phyloP scores from a whole-genome alignment of 2,888 invertebrate species.

The Oeneis ivallda region DNA sequence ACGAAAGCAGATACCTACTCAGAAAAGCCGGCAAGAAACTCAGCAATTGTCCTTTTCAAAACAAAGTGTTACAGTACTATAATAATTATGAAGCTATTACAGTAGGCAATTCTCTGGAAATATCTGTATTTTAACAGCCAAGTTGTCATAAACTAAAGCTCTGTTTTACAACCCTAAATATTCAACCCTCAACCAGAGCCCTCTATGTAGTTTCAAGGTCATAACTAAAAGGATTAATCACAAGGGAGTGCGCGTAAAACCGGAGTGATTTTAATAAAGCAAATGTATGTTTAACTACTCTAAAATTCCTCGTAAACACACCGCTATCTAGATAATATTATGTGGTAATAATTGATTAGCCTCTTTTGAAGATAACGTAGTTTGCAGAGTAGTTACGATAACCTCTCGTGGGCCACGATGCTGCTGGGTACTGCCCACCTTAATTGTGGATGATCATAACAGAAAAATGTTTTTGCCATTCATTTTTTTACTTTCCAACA shows the following conservation, averaged over 20 bases:
- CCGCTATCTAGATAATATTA: slow-evolving; percentile 34
- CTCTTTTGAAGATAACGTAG: slow-evolving; percentile 4
- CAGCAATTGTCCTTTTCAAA: no score
- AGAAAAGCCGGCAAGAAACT: no score
- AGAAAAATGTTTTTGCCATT: no score
- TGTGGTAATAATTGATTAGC: slow-evolving; percentile 13
- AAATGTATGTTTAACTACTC: slow-evolving; percentile 45
- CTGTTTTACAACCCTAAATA: background rate
- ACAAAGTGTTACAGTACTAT: no score
- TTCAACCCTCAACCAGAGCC: slow-evolving; percentile 17
- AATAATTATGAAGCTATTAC: no score
- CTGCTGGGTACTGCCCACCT: no score
- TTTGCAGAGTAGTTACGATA: background rate
- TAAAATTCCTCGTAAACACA: slow-evolving; percentile 30
- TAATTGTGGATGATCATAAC: no score
- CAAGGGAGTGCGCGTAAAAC: slow-evolving; percentile 18
- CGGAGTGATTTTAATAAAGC: slow-evolving; percentile 41
- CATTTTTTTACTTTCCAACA: no score
- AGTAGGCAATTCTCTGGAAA: background rate
- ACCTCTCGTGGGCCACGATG: background rate
- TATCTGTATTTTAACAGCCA: background rate
- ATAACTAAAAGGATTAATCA: slow-evolving; percentile 24
- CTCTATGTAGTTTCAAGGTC: slow-evolving; percentile 24
- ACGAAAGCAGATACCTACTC: no score
- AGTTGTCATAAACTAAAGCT: background rate